Evolutionary conservation across 2,113 vertebrate genomes (phyloP), one percentile per base, ranked within the genome.

Genomic region (Eleginops maclovinus): DNA sequence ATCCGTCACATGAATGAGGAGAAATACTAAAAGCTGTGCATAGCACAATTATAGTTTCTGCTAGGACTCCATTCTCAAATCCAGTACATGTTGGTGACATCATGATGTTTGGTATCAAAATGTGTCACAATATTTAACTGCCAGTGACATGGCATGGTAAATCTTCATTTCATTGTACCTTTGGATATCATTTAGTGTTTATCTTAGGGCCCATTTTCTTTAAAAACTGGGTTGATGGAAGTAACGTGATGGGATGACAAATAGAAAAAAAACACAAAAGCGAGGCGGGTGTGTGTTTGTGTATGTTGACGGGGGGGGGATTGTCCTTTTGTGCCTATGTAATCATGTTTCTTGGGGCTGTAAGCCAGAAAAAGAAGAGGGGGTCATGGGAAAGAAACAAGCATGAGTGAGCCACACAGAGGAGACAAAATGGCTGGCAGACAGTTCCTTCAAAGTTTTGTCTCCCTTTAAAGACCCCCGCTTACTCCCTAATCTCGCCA

Each of bases 401-500:
- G 75, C 59, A 17, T 59, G 54, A 73, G 46, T 43, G 75, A 79
- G 59, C 69, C n/a, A 69, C 70, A 83, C 40, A 75, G 71, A 77
- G 65, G 36, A 17, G 55, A 79, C 63, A 82, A 87, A 84, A 86
- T 84, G 77, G 64, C 71, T 77, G 77, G 62, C 59, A 82, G 72
- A 64, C 3, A 0, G 17, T 72, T 88, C 14, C 72, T 68, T 85
- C 60, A 51, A 56, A 86, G 53, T 63, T 54, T 49, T 60, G 62
- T 63, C 75, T 67, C 49, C 60, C 79, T 78, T 89, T 87, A 85
- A 86, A 83, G 76, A 85, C 80, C 70, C n/a, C 74, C 36, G 76
- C 84, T 85, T 88, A 70, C 72, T 87, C 71, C 74, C 79, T 89
- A 87, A 91, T 84, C 88, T 80, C 67, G 24, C 49, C 68, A 87